phyloP scores from a whole-genome alignment of 2,888 invertebrate genomes.

The Andrena bucephala region DNA sequence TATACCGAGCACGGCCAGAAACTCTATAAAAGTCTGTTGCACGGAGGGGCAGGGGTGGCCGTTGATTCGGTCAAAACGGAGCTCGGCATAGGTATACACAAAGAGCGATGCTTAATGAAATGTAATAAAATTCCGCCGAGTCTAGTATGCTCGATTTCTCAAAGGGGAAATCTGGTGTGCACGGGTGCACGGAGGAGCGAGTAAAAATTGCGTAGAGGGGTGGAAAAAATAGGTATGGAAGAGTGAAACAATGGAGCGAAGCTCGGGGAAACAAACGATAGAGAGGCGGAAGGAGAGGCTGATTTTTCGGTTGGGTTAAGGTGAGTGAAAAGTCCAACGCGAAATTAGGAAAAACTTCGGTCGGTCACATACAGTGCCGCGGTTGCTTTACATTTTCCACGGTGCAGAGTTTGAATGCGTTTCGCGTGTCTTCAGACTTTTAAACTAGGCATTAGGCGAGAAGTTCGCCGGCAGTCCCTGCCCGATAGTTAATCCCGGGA shows the following conservation, averaged over 20 bases:
- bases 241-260: background rate
- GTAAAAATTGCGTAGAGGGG: background rate
- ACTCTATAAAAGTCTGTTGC: constrained; percentile 2
- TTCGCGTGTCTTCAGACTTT: constrained; percentile 30
- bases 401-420: background rate
- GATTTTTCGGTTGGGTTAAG: background rate
- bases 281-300: background rate
- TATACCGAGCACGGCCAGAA: constrained; percentile 12
- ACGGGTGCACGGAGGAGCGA: background rate
- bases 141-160: background rate
- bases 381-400: constrained; percentile 3
- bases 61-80: background rate
- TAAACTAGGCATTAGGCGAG: constrained; percentile 21
- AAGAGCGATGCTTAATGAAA: constrained; percentile 6
- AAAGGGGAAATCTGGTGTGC: background rate
- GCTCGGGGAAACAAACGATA: background rate
- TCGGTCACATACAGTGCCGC: background rate
- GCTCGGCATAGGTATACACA: background rate
- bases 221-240: background rate
- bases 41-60: background rate
- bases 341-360: background rate
- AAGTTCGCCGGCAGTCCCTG: constrained; percentile 36
- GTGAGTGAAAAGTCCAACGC: no score
- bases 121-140: background rate
- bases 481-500: constrained; percentile 58